Evolutionary conservation across 2,113 vertebrate genomes (phyloP).

Genomic region (Vombatus ursinus): DNA sequence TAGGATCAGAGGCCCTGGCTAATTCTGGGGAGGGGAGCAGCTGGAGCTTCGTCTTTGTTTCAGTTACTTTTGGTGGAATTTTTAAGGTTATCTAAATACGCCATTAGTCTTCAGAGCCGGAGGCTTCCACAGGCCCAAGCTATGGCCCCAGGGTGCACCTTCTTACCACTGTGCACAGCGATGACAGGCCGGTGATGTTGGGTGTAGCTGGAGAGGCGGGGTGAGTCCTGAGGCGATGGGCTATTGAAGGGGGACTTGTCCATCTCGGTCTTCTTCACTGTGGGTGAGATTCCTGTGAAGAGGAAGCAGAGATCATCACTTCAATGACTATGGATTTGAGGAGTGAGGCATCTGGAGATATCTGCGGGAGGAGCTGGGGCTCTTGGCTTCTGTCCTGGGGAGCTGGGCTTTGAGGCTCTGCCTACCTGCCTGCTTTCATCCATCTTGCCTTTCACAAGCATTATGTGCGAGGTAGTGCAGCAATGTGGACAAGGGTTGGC

Average conservation of each 20-base stretch:
- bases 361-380: accelerated
- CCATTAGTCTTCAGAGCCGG: background rate
- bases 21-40: background rate
- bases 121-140: background rate
- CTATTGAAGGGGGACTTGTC: constrained; percentile 93
- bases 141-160: accelerated
- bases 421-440: background rate
- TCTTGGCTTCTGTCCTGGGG: background rate
- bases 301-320: background rate
- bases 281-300: constrained; percentile 92
- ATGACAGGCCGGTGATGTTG: constrained; percentile 99
- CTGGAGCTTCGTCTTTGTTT: background rate
- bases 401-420: background rate
- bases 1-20: background rate
- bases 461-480: background rate
- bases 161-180: constrained; percentile 97
- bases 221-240: constrained; percentile 96
- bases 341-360: background rate
- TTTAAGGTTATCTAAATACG: background rate
- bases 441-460: background rate
- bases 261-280: constrained; percentile 96
- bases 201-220: constrained; percentile 94
- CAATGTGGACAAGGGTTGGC: background rate
- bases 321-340: too few species aligned
- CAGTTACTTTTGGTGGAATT: background rate